A percentile compares a stretch with the other conserved stretches of the same genome.
Conservation (phyloP, 2,113 vertebrate genomes). For the Trichechus manatus region DNA sequence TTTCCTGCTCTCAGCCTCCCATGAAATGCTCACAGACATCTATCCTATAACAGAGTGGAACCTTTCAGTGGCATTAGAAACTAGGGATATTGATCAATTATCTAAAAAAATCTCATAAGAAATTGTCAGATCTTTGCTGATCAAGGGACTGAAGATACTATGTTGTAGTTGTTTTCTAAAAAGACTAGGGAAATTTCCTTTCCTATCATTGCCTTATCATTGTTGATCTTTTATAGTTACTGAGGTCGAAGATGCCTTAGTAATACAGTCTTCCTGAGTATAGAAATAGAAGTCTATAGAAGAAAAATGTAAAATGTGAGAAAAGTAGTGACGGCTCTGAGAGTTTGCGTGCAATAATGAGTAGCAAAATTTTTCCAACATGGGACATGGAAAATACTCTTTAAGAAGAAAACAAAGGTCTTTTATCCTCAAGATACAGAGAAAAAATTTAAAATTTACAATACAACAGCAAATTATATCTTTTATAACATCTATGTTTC, state of each 20-base stretch:
- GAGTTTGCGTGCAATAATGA: neutral
- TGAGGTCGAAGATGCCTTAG: neutral
- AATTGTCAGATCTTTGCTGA: neutral
- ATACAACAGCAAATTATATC: neutral
- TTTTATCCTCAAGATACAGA: neutral
- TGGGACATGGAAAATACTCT: neutral
- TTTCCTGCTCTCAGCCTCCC: neutral
- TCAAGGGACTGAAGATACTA: neutral
- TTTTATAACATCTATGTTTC: constrained; percentile 1
- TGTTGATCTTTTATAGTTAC: neutral
- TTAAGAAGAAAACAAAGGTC: neutral
- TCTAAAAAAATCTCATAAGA: neutral
- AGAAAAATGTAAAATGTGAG: neutral
- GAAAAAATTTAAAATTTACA: neutral
- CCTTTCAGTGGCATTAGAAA: neutral
- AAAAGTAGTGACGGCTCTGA: neutral
- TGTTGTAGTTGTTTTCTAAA: neutral
- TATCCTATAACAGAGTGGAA: neutral
- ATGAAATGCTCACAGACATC: neutral
- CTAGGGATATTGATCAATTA: neutral
- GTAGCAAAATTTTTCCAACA: neutral
- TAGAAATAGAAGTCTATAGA: neutral
- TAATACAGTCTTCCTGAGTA: neutral
- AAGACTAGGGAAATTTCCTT: neutral
- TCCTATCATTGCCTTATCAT: neutral